Conservation (phyloP, 2,113 vertebrate species). For the Alligator mississippiensis region DNA sequence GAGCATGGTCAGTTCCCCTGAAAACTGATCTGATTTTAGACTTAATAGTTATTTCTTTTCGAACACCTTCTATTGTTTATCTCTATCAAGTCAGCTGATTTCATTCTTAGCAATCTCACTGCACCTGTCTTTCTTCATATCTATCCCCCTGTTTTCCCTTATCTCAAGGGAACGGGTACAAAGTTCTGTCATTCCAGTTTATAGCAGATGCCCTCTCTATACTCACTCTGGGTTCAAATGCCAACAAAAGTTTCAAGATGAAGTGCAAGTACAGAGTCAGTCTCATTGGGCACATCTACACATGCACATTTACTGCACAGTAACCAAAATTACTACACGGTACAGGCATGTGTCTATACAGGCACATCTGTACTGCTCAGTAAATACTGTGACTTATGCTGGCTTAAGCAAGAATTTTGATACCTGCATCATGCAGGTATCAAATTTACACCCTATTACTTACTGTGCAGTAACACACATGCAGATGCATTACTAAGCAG, state of each 20-base stretch:
- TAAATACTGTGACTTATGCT: no score
- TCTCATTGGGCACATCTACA: no score
- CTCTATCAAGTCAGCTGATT: neutral
- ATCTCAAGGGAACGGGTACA: neutral
- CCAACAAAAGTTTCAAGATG: neutral
- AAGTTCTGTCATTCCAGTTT: neutral
- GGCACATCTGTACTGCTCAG: no score
- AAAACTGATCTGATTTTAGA: neutral
- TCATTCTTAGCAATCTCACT: neutral
- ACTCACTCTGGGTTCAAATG: neutral
- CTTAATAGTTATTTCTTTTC: neutral
- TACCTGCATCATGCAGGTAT: no score
- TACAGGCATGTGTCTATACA: no score
- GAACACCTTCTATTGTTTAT: neutral
- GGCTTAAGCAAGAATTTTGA: no score
- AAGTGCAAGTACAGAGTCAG: no score
- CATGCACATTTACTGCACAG: no score
- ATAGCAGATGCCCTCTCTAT: neutral
- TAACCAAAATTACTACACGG: no score
- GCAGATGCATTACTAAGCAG: no score
- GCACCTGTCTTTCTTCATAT: neutral
- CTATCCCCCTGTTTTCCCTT: neutral
- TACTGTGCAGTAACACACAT: no score
- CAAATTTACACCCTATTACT: no score
- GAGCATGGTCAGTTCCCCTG: neutral